Base-by-base conservation (phyloP, 53 echinoderm and acorn worm species). In the Echinometra lucunter region DNA sequence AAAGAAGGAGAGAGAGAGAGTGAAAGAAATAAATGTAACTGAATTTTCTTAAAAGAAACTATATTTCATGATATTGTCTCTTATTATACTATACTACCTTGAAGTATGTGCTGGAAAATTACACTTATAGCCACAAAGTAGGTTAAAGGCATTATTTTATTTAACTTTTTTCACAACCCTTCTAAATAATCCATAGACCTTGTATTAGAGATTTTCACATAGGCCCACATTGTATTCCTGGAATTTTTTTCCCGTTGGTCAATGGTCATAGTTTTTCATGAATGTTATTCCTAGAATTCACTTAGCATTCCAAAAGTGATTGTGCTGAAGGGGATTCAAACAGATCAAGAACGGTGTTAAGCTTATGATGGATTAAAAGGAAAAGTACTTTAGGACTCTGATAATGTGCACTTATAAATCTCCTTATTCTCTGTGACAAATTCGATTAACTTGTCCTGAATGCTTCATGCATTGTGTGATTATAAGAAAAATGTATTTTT, bases 71-170 rank as follows among this genome's bases (percentile, higher is more conserved):
- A 12, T 23, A 42, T 35, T 78, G 42, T 78, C 42, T 78, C 44
- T 78, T 78, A 78, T 78, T 21, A 78, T 78, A 78, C 38, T 42
- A 78, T 78, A 78, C 38, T 42, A 78, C 42, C 42, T 78, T 78
- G 6, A 38, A 78, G 72, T 72, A 6, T n/a, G 19, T 42, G 38
- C 23, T 78, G 78, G 35, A 23, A 37, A 37, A 40, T 40, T 4
- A 40, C 11, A 18, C 13, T 78, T 78, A 40, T 42, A 78, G 42
- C 40, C 34, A 69, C 12, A 69, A 12, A 67, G 13, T 30, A 67
- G 34, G 11, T 6, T 32, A 8, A 69, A 23, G 15, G 32, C 1
- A 11, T 2, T 30, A 11, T 69, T 69, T 0, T 1, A 7, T 28
- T 69, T 69, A 28, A 63, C 2, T 32, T 30, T 69, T 69, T 1